phyloP scores from a whole-genome alignment of 2,888 invertebrate genomes.

The Xanthostigma xanthostigma region DNA sequence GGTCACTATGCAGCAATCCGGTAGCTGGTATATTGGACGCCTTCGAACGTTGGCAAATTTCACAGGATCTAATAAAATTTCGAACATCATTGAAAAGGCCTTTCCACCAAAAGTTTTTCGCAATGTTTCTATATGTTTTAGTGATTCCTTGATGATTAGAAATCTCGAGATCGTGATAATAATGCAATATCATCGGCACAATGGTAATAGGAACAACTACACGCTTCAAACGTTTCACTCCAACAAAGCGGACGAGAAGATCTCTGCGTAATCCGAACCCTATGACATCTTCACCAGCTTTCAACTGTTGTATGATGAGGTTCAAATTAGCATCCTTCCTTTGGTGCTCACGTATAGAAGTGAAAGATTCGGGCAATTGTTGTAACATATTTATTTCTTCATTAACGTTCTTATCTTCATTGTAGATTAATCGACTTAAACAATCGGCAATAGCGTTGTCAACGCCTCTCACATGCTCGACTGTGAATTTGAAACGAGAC shows the following conservation, averaged over 20 bases:
- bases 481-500: too few species aligned
- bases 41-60: too few species aligned
- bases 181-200: background rate
- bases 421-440: too few species aligned
- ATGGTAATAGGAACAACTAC: background rate
- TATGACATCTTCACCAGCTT: background rate
- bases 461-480: too few species aligned
- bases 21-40: too few species aligned
- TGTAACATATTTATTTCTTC: too few species aligned
- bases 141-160: background rate
- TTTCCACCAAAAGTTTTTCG: background rate
- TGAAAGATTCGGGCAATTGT: too few species aligned
- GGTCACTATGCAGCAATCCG: too few species aligned
- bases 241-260: background rate
- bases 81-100: background rate
- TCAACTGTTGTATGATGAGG: background rate
- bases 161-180: background rate
- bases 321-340: background rate
- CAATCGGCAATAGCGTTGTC: too few species aligned
- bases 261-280: background rate
- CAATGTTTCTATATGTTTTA: background rate
- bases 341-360: background rate
- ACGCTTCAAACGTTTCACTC: background rate
- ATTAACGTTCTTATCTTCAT: too few species aligned
- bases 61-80: too few species aligned